Conservation (phyloP, 2,888 invertebrate genomes). For the Euproctis similis region DNA sequence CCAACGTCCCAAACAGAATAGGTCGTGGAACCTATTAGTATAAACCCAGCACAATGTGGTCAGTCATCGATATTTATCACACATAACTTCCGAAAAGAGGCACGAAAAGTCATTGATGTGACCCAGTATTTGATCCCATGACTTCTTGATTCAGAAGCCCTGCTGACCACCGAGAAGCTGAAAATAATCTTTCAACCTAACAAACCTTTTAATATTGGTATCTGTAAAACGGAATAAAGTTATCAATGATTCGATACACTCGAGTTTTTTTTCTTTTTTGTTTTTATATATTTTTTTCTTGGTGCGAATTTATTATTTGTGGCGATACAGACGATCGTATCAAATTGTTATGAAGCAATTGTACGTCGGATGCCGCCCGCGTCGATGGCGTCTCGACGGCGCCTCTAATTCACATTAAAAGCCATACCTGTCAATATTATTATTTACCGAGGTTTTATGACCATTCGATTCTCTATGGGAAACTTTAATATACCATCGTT, state of each 20-base stretch:
- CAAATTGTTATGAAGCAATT: slow-evolving; percentile 31
- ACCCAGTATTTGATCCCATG: too few species aligned
- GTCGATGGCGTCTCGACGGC: slow-evolving; percentile 20
- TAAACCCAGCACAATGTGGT: too few species aligned
- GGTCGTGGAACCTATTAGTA: too few species aligned
- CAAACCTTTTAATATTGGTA: too few species aligned
- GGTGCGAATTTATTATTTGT: slow-evolving; percentile 26
- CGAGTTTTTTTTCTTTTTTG: slow-evolving; percentile 10
- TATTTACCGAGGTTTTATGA: slow-evolving; percentile 26
- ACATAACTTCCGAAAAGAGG: too few species aligned
- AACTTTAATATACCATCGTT: slow-evolving; percentile 25
- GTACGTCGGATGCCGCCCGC: slow-evolving; percentile 21
- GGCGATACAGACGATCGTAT: slow-evolving; percentile 15
- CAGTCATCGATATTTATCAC: too few species aligned
- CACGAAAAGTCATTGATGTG: too few species aligned
- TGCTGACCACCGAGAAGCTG: too few species aligned
- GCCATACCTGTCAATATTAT: slow-evolving; percentile 23
- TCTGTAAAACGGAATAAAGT: slow-evolving; percentile 4
- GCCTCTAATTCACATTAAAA: slow-evolving; percentile 25
- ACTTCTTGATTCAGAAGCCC: too few species aligned
- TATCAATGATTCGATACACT: slow-evolving; percentile 11
- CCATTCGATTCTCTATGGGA: slow-evolving; percentile 25
- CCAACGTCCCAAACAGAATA: too few species aligned
- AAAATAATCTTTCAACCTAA: too few species aligned
- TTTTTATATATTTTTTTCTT: too few species aligned